Percentiles rank a stretch among this genome's conserved stretches.
phyloP scores from a whole-genome alignment of 2,113 vertebrate genomes.

The Dinomys branickii region DNA sequence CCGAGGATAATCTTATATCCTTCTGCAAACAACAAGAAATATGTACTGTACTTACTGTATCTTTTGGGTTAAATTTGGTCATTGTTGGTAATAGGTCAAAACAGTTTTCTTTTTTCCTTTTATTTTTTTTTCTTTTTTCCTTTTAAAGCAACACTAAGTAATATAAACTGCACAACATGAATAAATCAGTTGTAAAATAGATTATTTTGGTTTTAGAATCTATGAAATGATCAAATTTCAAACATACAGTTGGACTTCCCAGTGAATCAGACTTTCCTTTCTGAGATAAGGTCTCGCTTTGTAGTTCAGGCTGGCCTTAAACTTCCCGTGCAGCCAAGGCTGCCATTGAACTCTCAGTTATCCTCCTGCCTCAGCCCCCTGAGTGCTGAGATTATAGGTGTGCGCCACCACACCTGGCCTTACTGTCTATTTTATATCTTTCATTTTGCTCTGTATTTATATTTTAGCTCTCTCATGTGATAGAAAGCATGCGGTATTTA shows the following conservation, averaged over 20 bases:
- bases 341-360: background rate
- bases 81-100: background rate
- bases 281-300: background rate
- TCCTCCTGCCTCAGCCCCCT: background rate
- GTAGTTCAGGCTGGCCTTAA: background rate
- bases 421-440: background rate
- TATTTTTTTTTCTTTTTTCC: no score
- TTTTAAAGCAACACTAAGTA: background rate
- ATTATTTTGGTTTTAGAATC: background rate
- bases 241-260: background rate
- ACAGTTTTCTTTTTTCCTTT: no score
- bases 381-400: background rate
- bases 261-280: background rate
- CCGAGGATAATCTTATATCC: background rate
- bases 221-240: background rate
- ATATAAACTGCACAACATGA: background rate
- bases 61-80: constrained; percentile 10
- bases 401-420: background rate
- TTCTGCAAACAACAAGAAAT: background rate
- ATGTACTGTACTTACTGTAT: background rate
- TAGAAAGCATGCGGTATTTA: background rate
- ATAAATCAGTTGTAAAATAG: background rate
- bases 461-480: background rate
- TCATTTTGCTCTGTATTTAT: background rate
- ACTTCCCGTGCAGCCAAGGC: background rate